A percentile compares a stretch with the other conserved stretches of the same genome.
These are phyloP conservation scores for Nemotelus pantherinus DNA, from an alignment of 2,888 invertebrate genomes.

Conservation along the genomic window DNA sequence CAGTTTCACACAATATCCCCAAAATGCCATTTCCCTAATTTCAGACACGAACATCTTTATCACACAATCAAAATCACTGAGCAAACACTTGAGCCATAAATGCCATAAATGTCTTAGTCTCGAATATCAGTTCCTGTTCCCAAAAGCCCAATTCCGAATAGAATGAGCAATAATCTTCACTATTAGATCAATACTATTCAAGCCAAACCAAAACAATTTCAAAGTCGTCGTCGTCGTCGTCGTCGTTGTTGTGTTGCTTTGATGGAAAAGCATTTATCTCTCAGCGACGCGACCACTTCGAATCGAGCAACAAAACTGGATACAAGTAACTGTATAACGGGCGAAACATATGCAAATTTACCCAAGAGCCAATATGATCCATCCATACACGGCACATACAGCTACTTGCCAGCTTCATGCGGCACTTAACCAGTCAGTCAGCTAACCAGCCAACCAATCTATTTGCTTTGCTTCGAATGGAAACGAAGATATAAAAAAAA, in stretches of 20 bases:
- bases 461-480: no score
- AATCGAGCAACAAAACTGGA: constrained; percentile 29
- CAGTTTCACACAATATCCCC: no score
- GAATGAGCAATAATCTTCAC: not conserved
- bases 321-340: constrained; percentile 32
- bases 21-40: no score
- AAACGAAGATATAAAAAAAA: no score
- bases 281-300: not conserved
- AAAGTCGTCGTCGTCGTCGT: no score
- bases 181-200: constrained; percentile 1
- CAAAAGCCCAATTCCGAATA: not conserved
- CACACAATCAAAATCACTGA: no score
- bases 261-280: constrained; percentile 2
- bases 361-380: constrained; percentile 1
- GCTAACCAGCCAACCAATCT: no score
- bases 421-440: no score
- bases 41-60: no score
- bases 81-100: no score
- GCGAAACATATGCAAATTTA: constrained; percentile 35
- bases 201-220: not conserved
- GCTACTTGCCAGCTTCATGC: no score
- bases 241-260: not conserved
- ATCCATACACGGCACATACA: not conserved
- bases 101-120: no score
- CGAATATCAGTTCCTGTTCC: constrained; percentile 9